Evolutionary conservation across 1,140 invertebrate genomes (phyloP).

Genomic region (Cotesia typhae): DNA sequence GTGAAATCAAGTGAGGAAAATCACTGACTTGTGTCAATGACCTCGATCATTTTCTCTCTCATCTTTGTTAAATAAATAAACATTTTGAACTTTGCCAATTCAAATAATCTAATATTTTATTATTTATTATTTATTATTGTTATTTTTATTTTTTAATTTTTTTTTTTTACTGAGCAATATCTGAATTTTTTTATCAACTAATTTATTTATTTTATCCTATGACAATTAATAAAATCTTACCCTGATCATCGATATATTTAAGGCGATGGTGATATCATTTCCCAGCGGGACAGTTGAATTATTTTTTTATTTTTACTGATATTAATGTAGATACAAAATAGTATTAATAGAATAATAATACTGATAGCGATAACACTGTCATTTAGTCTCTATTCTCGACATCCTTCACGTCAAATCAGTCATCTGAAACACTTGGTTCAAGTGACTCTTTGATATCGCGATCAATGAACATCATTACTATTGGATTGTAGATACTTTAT

Average conservation of each 20-base stretch:
- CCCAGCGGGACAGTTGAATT: too few species aligned
- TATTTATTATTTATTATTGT: neutral
- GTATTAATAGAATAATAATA: too few species aligned
- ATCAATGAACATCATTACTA: conserved; percentile 63
- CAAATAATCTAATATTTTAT: neutral
- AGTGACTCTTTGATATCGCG: conserved; percentile 57
- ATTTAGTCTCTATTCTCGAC: conserved; percentile 32
- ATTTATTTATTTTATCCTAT: too few species aligned
- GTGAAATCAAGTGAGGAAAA: conserved; percentile 54
- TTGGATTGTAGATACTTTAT: conserved; percentile 54
- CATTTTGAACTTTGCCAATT: neutral
- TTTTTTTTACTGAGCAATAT: too few species aligned
- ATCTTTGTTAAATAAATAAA: neutral
- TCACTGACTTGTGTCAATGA: conserved; percentile 62
- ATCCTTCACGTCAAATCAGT: conserved; percentile 33
- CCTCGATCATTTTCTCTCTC: conserved; percentile 37
- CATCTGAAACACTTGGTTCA: conserved; percentile 25
- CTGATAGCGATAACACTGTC: too few species aligned
- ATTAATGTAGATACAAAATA: too few species aligned
- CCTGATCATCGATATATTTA: too few species aligned
- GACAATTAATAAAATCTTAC: too few species aligned
- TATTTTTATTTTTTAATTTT: too few species aligned
- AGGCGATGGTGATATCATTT: too few species aligned
- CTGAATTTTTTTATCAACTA: too few species aligned
- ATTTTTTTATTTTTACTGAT: too few species aligned